Conservation (phyloP, 2,797 vertebrate species). For the Miichthys miiuy region DNA sequence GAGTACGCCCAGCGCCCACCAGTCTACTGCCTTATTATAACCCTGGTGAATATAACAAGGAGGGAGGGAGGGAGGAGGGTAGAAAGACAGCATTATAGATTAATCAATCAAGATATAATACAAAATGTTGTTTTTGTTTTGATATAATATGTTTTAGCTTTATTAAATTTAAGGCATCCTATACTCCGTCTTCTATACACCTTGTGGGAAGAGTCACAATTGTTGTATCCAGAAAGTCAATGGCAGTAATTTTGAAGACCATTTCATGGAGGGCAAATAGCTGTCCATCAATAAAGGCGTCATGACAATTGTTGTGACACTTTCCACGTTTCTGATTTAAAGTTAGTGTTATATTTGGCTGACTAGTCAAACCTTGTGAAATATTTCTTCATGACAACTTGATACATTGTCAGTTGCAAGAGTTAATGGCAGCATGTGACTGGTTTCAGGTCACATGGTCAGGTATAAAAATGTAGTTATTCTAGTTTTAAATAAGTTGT, state of each 20-base stretch:
- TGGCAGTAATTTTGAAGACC: background rate
- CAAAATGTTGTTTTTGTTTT: background rate
- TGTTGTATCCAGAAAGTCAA: background rate
- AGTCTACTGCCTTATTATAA: conserved; percentile 95
- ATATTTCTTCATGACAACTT: no score
- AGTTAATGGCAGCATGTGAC: background rate
- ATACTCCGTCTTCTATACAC: no score
- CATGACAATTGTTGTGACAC: background rate
- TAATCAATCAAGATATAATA: background rate
- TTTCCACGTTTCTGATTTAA: no score
- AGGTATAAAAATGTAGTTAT: background rate
- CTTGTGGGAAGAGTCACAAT: background rate
- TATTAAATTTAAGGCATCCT: background rate
- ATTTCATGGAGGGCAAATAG: background rate
- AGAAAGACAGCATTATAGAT: background rate
- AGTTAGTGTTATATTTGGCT: no score
- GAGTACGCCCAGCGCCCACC: conserved; percentile 94
- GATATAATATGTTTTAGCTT: background rate
- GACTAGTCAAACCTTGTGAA: no score
- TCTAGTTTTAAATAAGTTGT: background rate
- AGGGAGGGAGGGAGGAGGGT: background rate
- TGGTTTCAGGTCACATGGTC: background rate
- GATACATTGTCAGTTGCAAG: background rate
- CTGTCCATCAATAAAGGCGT: background rate
- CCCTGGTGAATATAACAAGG: conserved; percentile 76